These are phyloP conservation scores for Epinephelus cyanopodus DNA, from an alignment of 2,113 vertebrate species.

Conservation along the genomic window DNA sequence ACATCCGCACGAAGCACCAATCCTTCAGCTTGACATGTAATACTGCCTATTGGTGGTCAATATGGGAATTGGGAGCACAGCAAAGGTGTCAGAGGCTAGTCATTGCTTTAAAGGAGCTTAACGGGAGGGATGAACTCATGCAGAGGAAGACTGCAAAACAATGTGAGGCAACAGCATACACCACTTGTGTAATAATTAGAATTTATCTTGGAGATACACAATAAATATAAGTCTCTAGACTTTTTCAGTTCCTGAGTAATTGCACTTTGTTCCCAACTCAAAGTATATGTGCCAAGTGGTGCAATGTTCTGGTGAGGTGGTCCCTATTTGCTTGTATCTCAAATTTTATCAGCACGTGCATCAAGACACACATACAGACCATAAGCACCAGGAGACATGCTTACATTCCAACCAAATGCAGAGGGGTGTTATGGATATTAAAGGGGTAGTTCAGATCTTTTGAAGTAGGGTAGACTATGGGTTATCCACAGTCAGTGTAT, in stretches of 20 bases:
- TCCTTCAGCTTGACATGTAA: conserved; percentile 67
- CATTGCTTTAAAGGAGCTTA: conserved; percentile 51
- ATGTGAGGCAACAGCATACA: not conserved
- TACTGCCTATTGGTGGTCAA: conserved; percentile 65
- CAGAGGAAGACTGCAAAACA: conserved; percentile 20
- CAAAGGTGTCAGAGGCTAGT: conserved; percentile 48
- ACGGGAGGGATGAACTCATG: conserved; percentile 33
- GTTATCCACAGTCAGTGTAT: too few relatives aligned
- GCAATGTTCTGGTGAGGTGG: not conserved
- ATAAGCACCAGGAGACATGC: not conserved
- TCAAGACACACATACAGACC: not conserved
- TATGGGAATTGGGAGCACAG: conserved; percentile 55
- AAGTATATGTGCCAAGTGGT: not conserved
- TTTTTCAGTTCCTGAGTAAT: not conserved
- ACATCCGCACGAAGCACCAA: conserved; percentile 38
- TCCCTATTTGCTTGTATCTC: not conserved
- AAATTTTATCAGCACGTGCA: not conserved
- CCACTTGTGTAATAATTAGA: not conserved
- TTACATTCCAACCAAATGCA: not conserved
- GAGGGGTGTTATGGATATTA: conserved; percentile 6
- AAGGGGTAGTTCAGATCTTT: not conserved
- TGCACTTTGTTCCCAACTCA: not conserved
- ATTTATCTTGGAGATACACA: not conserved
- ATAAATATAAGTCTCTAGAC: not conserved
- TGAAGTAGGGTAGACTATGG: too few relatives aligned